Base-by-base conservation (phyloP, 2,888 invertebrate species). In the Acronicta aceris region DNA sequence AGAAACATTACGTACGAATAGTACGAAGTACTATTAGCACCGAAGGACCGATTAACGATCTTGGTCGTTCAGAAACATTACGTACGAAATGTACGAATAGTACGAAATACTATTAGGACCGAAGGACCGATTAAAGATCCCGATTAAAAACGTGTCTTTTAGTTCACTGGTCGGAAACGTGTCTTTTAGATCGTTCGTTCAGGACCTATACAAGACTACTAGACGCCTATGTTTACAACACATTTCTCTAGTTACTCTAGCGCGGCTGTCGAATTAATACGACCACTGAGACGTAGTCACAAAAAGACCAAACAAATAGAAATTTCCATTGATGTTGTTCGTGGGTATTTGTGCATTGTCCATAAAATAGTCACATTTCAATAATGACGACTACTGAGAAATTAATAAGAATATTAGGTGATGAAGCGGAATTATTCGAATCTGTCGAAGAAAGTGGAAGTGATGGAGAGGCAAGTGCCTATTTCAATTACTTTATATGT, bases 311-410 rank as follows among this genome's bases (percentile, higher is more conserved):
- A 51, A 57, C 47, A 46, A 61, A 50, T 61, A 51, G 57, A 57
- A 61, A 61, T 30, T 61, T 61, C 61, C 58, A 61, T 61, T 57
- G 57, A 51, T 45, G 54, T 55, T 60, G 48, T 60, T 60, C 49
- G 49, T 49, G 2, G 43, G 55, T 55, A 60, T 49, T 60, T 60
- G 59, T 60, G 54, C 54, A 60, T 55, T 60, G 55, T 60, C 55
- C 43, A 59, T 54, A 59, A 59, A 59, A 59, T 58, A 45, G 57
- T 58, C 50, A 51, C 58, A 58, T 47, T 47, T 47, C 45, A 58
- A 58, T 45, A 58, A 58, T 54, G 59, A 60, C 45, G 49, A 60
- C 49, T 49, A 54, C 49, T 49, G 55, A 55, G 38, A 55, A 60
- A 60, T 60, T 60, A 54, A 6, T 59, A 50, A 55, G 55, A 60